phyloP scores from a whole-genome alignment of 2,888 invertebrate species.

The Villa cingulata region DNA sequence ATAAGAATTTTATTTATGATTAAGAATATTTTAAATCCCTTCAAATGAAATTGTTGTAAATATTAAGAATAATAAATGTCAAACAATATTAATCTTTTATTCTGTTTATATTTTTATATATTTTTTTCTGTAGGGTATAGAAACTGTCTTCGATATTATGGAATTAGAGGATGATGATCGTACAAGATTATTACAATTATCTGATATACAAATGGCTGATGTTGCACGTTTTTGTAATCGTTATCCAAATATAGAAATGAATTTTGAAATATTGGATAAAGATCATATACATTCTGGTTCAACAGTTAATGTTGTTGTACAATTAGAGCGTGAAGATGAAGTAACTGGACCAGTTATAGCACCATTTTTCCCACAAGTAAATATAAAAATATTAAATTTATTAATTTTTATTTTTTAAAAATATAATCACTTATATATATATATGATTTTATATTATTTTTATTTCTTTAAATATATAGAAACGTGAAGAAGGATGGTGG shows the following conservation, averaged over 20 bases:
- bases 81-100: neutral
- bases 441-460: slow-evolving; percentile 5
- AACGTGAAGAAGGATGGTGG: slow-evolving; percentile 94
- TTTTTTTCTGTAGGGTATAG: slow-evolving; percentile 38
- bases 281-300: slow-evolving; percentile 68
- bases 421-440: neutral
- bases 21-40: no score
- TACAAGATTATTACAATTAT: slow-evolving; percentile 61
- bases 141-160: slow-evolving; percentile 65
- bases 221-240: slow-evolving; percentile 97
- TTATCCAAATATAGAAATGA: slow-evolving; percentile 95
- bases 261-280: slow-evolving; percentile 75
- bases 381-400: neutral
- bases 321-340: slow-evolving; percentile 93
- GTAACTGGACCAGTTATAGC: slow-evolving; percentile 93
- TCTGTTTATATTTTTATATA: neutral
- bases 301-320: slow-evolving; percentile 79
- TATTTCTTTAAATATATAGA: slow-evolving; percentile 38
- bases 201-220: slow-evolving; percentile 85
- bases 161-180: slow-evolving; percentile 77
- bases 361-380: slow-evolving; percentile 90
- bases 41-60: no score
- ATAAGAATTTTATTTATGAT: no score
- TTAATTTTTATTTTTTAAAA: neutral
- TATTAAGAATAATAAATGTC: no score